Percentiles rank a stretch among this genome's conserved stretches.
phyloP scores from a whole-genome alignment of 2,888 invertebrate species.

The Thecocarcelia acutangulata region DNA sequence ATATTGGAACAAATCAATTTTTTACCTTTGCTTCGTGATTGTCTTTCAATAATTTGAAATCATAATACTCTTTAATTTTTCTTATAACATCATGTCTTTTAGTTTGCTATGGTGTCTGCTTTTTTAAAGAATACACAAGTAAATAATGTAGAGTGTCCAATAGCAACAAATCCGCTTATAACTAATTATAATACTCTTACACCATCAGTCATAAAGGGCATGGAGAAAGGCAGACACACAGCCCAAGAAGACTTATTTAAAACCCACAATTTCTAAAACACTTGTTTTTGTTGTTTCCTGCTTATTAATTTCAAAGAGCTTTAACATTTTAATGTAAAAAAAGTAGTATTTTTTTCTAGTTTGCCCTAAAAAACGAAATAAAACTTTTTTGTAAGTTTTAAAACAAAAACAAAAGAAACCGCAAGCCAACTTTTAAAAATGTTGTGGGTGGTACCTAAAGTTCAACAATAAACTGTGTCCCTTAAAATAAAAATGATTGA shows the following conservation, averaged over 20 bases:
- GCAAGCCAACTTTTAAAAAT: not conserved
- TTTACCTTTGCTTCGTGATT: too few relatives aligned
- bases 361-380: not conserved
- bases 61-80: not conserved
- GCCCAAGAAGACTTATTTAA: constrained; percentile 1
- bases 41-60: too few relatives aligned
- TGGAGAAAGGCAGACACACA: not conserved
- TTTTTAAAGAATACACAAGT: constrained; percentile 34
- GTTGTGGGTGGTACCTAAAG: constrained; percentile 6
- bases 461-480: constrained; percentile 2
- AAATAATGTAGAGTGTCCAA: constrained; percentile 38
- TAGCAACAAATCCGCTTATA: constrained; percentile 66
- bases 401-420: not conserved
- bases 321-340: constrained; percentile 41
- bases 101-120: not conserved
- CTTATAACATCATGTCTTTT: constrained; percentile 1
- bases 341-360: too few relatives aligned
- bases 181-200: constrained; percentile 59
- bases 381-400: too few relatives aligned
- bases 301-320: not conserved
- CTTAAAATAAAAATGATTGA: not conserved
- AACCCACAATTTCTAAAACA: not conserved
- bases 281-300: not conserved
- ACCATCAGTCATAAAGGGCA: not conserved
- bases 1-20: too few relatives aligned